These are phyloP conservation scores for Galbula dea DNA, from an alignment of 2,113 vertebrate species.

Conservation along the genomic window DNA sequence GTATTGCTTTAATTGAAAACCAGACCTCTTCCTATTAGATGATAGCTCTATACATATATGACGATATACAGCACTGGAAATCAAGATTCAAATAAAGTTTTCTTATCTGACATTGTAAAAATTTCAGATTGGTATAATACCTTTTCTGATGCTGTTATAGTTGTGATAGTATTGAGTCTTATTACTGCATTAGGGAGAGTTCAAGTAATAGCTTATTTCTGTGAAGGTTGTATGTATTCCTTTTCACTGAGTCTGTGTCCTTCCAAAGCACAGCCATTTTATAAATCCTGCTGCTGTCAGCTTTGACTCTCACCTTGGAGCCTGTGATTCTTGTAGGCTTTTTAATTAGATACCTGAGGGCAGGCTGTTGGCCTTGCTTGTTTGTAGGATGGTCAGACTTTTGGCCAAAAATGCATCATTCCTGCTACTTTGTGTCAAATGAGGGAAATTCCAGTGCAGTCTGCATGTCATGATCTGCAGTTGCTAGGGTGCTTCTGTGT, in stretches of 20 bases:
- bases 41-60: neutral
- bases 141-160: neutral
- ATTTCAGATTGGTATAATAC: neutral
- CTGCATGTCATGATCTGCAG: neutral
- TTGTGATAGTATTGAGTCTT: neutral
- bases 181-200: neutral
- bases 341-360: neutral
- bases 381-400: neutral
- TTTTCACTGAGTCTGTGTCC: neutral
- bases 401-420: neutral
- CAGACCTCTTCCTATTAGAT: neutral
- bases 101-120: neutral
- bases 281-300: neutral
- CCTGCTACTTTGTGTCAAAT: neutral
- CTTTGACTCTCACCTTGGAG: neutral
- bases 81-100: neutral
- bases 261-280: neutral
- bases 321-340: neutral
- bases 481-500: neutral
- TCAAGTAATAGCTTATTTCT: neutral
- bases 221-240: neutral
- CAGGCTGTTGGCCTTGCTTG: neutral
- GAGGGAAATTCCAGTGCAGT: neutral
- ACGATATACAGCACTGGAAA: neutral
- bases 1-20: neutral